Conservation (phyloP, 2,888 invertebrate genomes). For the Serripes groenlandicus region DNA sequence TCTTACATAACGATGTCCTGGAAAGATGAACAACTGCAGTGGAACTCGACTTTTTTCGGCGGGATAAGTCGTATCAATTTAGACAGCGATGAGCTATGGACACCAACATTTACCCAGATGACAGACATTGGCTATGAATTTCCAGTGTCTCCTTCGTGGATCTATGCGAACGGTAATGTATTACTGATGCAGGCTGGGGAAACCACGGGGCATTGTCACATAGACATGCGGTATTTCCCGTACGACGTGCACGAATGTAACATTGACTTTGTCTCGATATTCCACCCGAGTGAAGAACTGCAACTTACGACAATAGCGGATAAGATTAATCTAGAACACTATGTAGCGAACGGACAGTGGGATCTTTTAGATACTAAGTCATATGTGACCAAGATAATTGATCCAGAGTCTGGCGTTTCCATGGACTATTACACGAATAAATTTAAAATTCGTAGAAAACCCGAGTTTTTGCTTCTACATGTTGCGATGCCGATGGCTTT, state of each 20-base stretch:
- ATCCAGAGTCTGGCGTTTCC: background rate
- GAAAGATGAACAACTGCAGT: conserved; percentile 9
- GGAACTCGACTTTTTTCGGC: background rate
- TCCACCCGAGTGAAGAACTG: background rate
- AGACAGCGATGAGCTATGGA: conserved; percentile 4
- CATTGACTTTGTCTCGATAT: background rate
- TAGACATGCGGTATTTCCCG: conserved; percentile 6
- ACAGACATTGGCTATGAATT: conserved; percentile 12
- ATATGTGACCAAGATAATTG: background rate
- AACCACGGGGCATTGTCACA: background rate
- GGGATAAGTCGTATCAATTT: conserved; percentile 1
- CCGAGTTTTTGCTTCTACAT: conserved; percentile 11
- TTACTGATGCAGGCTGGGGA: conserved; percentile 1
- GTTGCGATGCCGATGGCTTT: conserved; percentile 2
- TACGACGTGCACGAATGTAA: conserved; percentile 13
- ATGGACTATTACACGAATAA: background rate
- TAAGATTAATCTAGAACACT: background rate
- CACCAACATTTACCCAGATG: background rate
- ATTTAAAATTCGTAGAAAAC: conserved; percentile 9
- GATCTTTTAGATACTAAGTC: conserved; percentile 2
- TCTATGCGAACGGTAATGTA: background rate
- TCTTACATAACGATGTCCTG: background rate
- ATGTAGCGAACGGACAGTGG: conserved; percentile 6
- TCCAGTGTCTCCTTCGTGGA: conserved; percentile 1
- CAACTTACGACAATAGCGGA: background rate